Conservation (phyloP, 1,140 invertebrate species). For the Pomacea maculata region DNA sequence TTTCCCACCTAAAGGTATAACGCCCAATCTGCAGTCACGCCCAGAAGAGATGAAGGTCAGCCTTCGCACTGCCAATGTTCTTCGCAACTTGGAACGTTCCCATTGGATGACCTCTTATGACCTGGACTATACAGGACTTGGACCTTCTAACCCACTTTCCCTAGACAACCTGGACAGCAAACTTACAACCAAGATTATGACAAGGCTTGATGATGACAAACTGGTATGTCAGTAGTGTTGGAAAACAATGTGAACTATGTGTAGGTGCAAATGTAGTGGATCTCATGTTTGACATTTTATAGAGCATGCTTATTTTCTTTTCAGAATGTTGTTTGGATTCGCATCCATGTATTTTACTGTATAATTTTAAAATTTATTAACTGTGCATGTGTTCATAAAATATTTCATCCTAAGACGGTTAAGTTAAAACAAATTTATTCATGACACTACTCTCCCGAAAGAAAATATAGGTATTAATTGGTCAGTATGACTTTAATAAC, state of each 20-base stretch:
- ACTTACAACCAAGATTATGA: conserved; percentile 29
- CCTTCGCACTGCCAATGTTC: conserved; percentile 48
- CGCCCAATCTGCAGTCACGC: conserved; percentile 55
- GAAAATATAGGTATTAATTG: too few relatives aligned
- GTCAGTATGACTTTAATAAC: too few relatives aligned
- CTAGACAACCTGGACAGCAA: conserved; percentile 61
- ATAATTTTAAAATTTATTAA: too few relatives aligned
- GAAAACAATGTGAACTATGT: not conserved
- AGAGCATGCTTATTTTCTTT: too few relatives aligned
- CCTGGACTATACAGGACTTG: conserved; percentile 56
- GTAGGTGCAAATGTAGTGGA: not conserved
- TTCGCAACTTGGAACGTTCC: conserved; percentile 59
- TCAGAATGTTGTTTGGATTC: too few relatives aligned
- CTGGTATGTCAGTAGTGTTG: conserved; percentile 41
- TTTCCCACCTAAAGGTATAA: conserved; percentile 53
- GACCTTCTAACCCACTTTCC: conserved; percentile 54
- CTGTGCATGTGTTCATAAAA: too few relatives aligned
- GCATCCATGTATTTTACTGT: too few relatives aligned
- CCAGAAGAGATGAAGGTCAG: conserved; percentile 38
- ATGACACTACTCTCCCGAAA: too few relatives aligned
- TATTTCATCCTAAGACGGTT: too few relatives aligned
- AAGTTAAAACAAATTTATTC: too few relatives aligned
- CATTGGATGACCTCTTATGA: conserved; percentile 60
- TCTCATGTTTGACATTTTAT: not conserved
- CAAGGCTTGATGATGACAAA: conserved; percentile 51